Conservation (phyloP, 53 echinoderm and acorn worm genomes). For the Paracentrotus lividus region DNA sequence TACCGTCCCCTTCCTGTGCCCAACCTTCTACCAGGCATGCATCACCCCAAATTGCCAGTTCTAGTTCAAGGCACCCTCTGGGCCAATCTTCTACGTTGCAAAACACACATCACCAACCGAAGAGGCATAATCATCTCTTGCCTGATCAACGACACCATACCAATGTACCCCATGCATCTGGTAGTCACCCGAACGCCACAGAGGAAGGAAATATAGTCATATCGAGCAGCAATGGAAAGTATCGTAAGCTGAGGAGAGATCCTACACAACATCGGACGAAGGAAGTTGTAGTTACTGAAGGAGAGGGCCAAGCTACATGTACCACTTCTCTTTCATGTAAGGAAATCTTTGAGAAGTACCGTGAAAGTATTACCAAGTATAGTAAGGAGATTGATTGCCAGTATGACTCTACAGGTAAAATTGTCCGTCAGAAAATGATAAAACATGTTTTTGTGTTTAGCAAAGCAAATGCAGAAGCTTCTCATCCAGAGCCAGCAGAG, state of each 20-base stretch:
- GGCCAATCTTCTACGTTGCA: slow-evolving; percentile 1
- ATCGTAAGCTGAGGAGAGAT: neutral
- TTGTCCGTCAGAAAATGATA: slow-evolving; percentile 29
- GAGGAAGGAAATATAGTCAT: slow-evolving; percentile 49
- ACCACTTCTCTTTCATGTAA: slow-evolving; percentile 8
- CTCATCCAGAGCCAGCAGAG: neutral
- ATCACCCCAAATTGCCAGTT: slow-evolving; percentile 25
- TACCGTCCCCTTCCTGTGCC: neutral
- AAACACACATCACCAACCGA: neutral
- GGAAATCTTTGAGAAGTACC: slow-evolving; percentile 48
- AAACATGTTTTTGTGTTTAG: slow-evolving; percentile 42
- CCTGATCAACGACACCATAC: slow-evolving; percentile 11
- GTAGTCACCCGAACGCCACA: neutral
- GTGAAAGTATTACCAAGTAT: slow-evolving; percentile 31
- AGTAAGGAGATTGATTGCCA: slow-evolving; percentile 47
- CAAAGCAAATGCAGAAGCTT: neutral
- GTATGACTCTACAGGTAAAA: slow-evolving; percentile 38
- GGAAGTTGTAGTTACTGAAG: slow-evolving; percentile 12
- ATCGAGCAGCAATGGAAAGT: slow-evolving; percentile 23
- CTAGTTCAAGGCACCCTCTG: slow-evolving; percentile 3
- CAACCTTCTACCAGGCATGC: neutral
- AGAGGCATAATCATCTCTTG: slow-evolving; percentile 15
- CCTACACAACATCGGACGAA: neutral
- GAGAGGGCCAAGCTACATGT: neutral
- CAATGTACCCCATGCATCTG: neutral